A percentile compares a stretch with the other conserved stretches of the same genome.
These are phyloP conservation scores for Spodoptera litura DNA, from an alignment of 1,140 invertebrate species.

Conservation along the genomic window DNA sequence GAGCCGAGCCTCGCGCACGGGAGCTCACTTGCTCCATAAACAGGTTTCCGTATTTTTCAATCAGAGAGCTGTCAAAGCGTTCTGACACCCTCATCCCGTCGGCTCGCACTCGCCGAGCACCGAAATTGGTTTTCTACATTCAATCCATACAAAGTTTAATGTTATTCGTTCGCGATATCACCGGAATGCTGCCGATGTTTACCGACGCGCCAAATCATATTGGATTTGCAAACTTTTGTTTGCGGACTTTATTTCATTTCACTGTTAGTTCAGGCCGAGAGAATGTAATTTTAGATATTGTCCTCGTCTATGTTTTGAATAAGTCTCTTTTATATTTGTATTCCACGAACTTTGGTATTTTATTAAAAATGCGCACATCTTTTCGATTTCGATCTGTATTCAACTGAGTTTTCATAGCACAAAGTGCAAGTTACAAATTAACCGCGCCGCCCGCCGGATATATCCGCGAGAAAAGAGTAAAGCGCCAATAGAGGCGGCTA, in stretches of 20 bases:
- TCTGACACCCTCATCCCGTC: slow-evolving; percentile 85
- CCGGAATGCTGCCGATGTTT: slow-evolving; percentile 85
- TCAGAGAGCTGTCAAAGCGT: slow-evolving; percentile 87
- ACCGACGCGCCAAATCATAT: slow-evolving; percentile 86
- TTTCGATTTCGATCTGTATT: slow-evolving; percentile 1
- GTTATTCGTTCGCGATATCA: slow-evolving; percentile 86
- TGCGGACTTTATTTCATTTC: slow-evolving; percentile 86
- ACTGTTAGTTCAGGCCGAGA: slow-evolving; percentile 83
- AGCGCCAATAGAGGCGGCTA: slow-evolving; percentile 61
- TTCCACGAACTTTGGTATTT: slow-evolving; percentile 48
- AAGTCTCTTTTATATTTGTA: slow-evolving; percentile 58
- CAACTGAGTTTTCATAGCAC: slow-evolving; percentile 17
- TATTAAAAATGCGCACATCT: slow-evolving; percentile 47
- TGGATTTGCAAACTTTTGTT: slow-evolving; percentile 86
- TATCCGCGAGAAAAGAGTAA: slow-evolving; percentile 64
- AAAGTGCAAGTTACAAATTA: slow-evolving; percentile 77
- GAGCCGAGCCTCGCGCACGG: slow-evolving; percentile 49
- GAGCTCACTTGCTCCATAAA: slow-evolving; percentile 84
- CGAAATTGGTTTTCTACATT: slow-evolving; percentile 87
- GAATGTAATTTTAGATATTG: slow-evolving; percentile 82
- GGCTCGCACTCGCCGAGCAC: slow-evolving; percentile 85
- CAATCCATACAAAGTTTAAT: slow-evolving; percentile 87
- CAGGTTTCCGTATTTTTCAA: slow-evolving; percentile 87
- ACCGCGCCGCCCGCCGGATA: slow-evolving; percentile 70
- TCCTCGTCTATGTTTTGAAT: slow-evolving; percentile 68